A percentile compares a stretch with the other conserved stretches of the same genome.
Evolutionary conservation across 2,888 invertebrate species (phyloP).

Genomic region (Siphlonurus alternatus): DNA sequence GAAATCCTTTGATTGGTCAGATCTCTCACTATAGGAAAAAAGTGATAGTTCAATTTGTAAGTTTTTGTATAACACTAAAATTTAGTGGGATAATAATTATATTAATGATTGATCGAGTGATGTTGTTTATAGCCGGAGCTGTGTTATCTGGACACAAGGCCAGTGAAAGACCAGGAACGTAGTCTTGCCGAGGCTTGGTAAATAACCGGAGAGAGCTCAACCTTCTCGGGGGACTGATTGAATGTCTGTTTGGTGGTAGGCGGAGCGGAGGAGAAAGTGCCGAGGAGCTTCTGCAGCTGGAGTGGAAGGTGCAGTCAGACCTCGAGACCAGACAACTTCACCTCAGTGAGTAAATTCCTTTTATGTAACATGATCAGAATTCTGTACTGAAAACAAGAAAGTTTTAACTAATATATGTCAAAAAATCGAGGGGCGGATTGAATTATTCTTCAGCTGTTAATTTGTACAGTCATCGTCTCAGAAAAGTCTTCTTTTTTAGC

Average conservation of each 20-base stretch:
- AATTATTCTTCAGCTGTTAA: too few species aligned
- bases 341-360: not conserved
- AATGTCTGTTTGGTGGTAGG: not conserved
- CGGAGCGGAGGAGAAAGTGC: not conserved
- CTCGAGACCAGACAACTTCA: not conserved
- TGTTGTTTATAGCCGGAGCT: constrained; percentile 42
- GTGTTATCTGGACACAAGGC: constrained; percentile 75
- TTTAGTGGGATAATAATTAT: constrained; percentile 3
- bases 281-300: not conserved
- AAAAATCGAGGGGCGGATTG: too few species aligned
- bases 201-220: constrained; percentile 9
- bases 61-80: constrained; percentile 20
- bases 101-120: constrained; percentile 7
- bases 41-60: constrained; percentile 49
- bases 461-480: too few species aligned
- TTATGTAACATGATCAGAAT: too few species aligned
- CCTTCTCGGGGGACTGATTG: not conserved
- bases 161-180: constrained; percentile 77
- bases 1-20: constrained; percentile 71
- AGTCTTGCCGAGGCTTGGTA: constrained; percentile 93
- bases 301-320: not conserved
- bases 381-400: too few species aligned
- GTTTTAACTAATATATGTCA: not conserved
- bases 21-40: constrained; percentile 75
- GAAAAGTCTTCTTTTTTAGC: too few species aligned